These are phyloP conservation scores for Jordanella pulchra DNA, from an alignment of 2,797 vertebrate genomes.

Conservation along the genomic window DNA sequence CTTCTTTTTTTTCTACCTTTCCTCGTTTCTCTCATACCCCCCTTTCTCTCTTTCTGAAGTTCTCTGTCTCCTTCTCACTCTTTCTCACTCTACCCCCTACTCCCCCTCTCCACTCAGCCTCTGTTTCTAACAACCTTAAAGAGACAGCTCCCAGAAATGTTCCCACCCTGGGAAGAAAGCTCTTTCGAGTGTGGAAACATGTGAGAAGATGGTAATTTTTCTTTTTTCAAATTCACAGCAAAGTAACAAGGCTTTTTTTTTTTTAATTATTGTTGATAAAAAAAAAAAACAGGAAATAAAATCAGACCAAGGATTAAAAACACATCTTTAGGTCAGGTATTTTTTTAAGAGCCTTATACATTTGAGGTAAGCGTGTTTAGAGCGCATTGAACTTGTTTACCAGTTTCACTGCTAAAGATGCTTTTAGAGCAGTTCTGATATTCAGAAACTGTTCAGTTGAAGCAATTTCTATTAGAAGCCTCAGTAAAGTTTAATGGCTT, in stretches of 20 bases:
- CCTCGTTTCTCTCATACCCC: constrained; percentile 32
- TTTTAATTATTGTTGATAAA: constrained; percentile 25
- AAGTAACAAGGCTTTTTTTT: constrained; percentile 49
- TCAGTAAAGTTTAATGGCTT: constrained; percentile 34
- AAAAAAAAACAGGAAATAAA: constrained; percentile 9
- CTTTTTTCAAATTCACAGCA: constrained; percentile 31
- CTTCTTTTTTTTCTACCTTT: constrained; percentile 20
- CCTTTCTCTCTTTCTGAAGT: constrained; percentile 16
- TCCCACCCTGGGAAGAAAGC: constrained; percentile 69
- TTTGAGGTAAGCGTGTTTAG: constrained; percentile 1
- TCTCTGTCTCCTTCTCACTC: constrained; percentile 48
- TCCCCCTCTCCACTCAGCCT: constrained; percentile 51
- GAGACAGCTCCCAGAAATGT: constrained; percentile 78
- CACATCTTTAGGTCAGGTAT: not conserved
- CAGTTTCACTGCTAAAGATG: constrained; percentile 39
- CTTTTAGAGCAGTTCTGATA: constrained; percentile 48
- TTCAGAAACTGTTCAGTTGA: constrained; percentile 36
- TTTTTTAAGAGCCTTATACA: not conserved
- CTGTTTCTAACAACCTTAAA: constrained; percentile 75
- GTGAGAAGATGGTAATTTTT: constrained; percentile 50
- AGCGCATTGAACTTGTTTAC: constrained; percentile 48
- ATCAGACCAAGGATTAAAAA: not conserved
- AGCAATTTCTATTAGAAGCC: constrained; percentile 52
- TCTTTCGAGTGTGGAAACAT: constrained; percentile 60
- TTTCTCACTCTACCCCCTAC: constrained; percentile 44